Evolutionary conservation across 2,797 vertebrate species (phyloP).

Genomic region (Halcyon leucocephala): DNA sequence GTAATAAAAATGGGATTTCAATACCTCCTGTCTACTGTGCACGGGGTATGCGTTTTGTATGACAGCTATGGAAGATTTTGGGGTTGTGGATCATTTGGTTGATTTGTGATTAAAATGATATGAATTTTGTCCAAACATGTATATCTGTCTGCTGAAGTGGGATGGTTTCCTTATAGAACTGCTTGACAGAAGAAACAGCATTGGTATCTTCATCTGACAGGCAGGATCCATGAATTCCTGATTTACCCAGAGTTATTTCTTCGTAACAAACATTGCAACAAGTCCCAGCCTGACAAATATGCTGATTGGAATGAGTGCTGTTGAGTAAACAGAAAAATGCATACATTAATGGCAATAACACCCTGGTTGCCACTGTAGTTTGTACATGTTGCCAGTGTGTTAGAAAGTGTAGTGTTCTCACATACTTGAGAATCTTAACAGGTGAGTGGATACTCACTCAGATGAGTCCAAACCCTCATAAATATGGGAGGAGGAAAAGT

Average conservation of each 20-base stretch:
- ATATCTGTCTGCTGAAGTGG: not conserved
- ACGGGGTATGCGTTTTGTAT: not conserved
- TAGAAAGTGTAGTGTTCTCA: not conserved
- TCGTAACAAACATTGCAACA: constrained; percentile 11
- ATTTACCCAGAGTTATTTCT: constrained; percentile 31
- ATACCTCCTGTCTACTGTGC: not conserved
- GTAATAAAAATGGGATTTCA: not conserved
- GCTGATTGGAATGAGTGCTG: constrained; percentile 7
- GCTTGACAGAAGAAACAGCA: not conserved
- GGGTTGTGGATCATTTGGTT: not conserved
- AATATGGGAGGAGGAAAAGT: not conserved
- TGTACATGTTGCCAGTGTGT: not conserved
- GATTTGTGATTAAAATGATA: not conserved
- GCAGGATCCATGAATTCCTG: not conserved
- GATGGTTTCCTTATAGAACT: not conserved
- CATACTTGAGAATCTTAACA: not conserved
- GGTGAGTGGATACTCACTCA: not conserved
- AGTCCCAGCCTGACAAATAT: constrained; percentile 31
- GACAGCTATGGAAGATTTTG: not conserved
- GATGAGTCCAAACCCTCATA: not conserved
- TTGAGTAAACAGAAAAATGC: constrained; percentile 64
- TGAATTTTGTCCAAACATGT: not conserved
- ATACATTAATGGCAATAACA: constrained; percentile 25
- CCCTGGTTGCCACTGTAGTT: not conserved
- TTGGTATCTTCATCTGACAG: not conserved